Evolutionary conservation across 2,888 invertebrate genomes (phyloP).

Genomic region (Drosophila cognata): DNA sequence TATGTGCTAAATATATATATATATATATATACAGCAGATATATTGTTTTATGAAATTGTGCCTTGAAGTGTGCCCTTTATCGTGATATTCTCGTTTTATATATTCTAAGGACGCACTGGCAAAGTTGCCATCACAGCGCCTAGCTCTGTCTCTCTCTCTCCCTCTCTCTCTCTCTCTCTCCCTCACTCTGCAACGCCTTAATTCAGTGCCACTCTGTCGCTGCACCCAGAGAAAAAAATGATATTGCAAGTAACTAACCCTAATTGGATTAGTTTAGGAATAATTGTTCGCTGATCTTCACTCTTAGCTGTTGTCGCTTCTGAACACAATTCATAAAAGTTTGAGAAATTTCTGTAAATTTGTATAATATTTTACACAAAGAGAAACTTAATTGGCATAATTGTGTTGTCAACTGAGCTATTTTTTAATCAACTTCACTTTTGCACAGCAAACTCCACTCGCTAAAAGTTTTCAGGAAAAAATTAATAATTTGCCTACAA

Average conservation of each 20-base stretch:
- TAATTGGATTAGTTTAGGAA: background rate
- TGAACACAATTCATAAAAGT: background rate
- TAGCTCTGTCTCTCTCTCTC: background rate
- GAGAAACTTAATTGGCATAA: background rate
- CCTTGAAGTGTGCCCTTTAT: conserved; percentile 47
- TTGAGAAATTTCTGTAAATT: background rate
- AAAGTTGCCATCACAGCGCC: conserved; percentile 45
- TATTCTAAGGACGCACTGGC: conserved; percentile 69
- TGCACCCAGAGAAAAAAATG: background rate
- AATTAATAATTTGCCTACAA: too few relatives aligned
- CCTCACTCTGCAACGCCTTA: background rate
- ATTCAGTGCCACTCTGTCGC: background rate
- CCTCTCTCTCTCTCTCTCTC: background rate
- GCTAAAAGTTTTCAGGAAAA: too few relatives aligned
- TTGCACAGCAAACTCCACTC: too few relatives aligned
- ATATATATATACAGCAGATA: conserved; percentile 13
- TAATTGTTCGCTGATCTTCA: background rate
- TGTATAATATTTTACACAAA: background rate
- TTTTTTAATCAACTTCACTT: too few relatives aligned
- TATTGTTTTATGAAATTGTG: conserved; percentile 72
- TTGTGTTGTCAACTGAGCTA: background rate
- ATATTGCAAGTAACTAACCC: background rate
- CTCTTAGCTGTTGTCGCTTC: background rate
- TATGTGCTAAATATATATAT: conserved; percentile 5
- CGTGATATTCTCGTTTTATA: conserved; percentile 69